Conservation (phyloP, 2,888 invertebrate genomes). For the Acronicta alni region DNA sequence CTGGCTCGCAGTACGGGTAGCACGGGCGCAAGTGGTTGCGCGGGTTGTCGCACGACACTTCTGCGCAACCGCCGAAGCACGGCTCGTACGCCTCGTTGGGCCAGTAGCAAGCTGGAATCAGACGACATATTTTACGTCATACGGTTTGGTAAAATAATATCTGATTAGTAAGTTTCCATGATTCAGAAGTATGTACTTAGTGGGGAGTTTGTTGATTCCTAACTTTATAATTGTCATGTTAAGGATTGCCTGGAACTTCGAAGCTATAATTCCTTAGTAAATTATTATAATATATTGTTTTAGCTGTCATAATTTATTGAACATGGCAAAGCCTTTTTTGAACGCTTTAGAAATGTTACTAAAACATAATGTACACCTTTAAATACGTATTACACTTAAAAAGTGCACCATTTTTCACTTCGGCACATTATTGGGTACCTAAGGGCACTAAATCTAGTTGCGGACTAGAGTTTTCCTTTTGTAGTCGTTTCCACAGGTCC, state of each 20-base stretch:
- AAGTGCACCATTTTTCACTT: conserved; percentile 57
- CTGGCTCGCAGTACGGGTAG: conserved; percentile 86
- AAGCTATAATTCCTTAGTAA: too few species aligned
- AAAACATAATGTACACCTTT: conserved; percentile 24
- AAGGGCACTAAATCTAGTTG: conserved; percentile 79
- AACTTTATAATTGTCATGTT: too few species aligned
- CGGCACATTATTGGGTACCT: conserved; percentile 72
- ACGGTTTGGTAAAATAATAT: too few species aligned
- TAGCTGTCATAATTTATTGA: background rate
- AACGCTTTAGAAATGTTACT: conserved; percentile 23
- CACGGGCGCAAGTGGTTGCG: conserved; percentile 84
- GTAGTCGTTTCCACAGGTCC: conserved; percentile 77
- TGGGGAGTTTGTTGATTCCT: too few species aligned
- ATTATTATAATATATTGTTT: too few species aligned
- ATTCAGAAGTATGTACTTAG: too few species aligned
- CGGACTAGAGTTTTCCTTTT: conserved; percentile 78
- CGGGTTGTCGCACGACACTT: conserved; percentile 85
- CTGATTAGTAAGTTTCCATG: too few species aligned
- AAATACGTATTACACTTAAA: conserved; percentile 48
- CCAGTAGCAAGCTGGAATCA: conserved; percentile 81
- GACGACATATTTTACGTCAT: background rate
- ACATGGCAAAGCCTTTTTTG: conserved; percentile 7
- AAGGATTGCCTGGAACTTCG: too few species aligned
- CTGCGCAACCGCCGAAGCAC: conserved; percentile 85
- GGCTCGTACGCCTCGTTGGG: conserved; percentile 83